phyloP scores from a whole-genome alignment of 35 echinoderm and acorn worm genomes.

The Apostichopus japonicus region DNA sequence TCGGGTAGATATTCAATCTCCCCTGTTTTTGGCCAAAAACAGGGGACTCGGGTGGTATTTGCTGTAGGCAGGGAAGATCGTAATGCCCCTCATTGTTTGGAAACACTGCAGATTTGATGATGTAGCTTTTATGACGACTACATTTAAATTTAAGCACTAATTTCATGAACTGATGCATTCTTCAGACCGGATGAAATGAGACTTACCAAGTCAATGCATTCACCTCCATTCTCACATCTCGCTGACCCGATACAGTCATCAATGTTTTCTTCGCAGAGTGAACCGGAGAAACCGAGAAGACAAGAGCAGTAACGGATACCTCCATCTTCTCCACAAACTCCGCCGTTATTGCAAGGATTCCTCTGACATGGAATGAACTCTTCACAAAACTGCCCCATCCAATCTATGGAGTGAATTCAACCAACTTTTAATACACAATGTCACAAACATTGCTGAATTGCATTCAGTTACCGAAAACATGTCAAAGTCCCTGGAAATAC shows the following conservation, averaged over 20 bases:
- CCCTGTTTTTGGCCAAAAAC: too few species aligned
- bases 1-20: too few species aligned
- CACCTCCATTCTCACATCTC: constrained; percentile 24
- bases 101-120: too few species aligned
- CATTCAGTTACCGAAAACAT: background rate
- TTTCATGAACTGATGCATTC: too few species aligned
- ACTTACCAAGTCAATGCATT: constrained; percentile 47
- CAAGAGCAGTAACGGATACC: constrained; percentile 1
- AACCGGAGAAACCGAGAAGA: constrained; percentile 15
- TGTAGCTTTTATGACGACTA: too few species aligned
- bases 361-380: constrained; percentile 35
- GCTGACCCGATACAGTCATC: background rate
- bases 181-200: too few species aligned
- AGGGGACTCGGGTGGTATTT: too few species aligned
- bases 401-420: background rate
- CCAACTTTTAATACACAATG: background rate
- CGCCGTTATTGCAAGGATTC: constrained; percentile 20
- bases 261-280: constrained; percentile 8
- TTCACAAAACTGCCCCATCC: constrained; percentile 48
- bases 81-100: too few species aligned
- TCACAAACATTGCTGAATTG: background rate
- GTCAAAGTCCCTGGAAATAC: background rate
- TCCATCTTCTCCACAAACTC: background rate
- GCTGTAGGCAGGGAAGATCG: too few species aligned
- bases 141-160: too few species aligned